Base-by-base conservation (phyloP, 2,797 vertebrate species). In the Mastacembelus armatus region DNA sequence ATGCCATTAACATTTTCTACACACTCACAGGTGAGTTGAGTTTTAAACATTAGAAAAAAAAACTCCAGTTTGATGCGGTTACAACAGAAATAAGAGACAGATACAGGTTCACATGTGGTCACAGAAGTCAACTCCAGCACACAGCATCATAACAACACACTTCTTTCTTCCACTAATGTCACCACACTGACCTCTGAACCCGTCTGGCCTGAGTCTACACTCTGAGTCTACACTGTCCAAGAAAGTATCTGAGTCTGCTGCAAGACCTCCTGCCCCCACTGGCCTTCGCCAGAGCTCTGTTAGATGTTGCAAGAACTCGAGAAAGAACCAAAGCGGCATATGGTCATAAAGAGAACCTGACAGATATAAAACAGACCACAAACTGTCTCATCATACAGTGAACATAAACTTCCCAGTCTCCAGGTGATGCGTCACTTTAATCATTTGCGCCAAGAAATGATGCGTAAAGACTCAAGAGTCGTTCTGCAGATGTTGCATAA, bases 281-380 rank as follows among this genome's bases (percentile, higher is more conserved):
- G 52, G 27, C 22, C 60, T 51, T 74, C 51, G 48, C 57, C 66
- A 81, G 40, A 71, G 71, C 61, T 76, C 63, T 77, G 72, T 21
- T 52, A 78, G 48, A 81, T 78, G 67, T 77, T 68, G 52, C 78
- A 80, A 70, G 65, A 74, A 56, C 50, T 24, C 51, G 60, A 78
- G 58, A 74, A 72, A 79, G 48, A 21, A 30, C 4, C 45, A 3
- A 14, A 10, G 24, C 43, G 10, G 3, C 2, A 15, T 7, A 27
- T 2, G 35, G 33, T 14, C 33, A 42, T 26, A 12, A 12, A 24
- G 3, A 36, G 39, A 45, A n/a, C 30, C 48, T 10, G 12, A 59
- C 2, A 18, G 9, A 40, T 1, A 12, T 10, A 15, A 14, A 42
- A 36, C 12, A 16, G 15, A 36, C 35, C 10, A 21, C 10, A 22